Evolutionary conservation across 2,888 invertebrate genomes (phyloP).

Genomic region (Plagiodera versicolora): DNA sequence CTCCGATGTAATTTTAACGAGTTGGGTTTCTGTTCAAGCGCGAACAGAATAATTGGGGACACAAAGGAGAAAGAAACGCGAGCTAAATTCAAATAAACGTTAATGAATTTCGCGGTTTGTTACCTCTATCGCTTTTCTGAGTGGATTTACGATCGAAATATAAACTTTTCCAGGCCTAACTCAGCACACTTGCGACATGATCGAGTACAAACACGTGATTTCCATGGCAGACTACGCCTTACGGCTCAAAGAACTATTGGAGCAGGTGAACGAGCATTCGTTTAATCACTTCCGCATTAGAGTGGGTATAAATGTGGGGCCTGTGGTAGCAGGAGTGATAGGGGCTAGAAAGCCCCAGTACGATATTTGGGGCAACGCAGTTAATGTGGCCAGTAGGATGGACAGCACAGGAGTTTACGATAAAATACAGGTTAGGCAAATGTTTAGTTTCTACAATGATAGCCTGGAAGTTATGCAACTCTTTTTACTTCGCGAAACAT

Average conservation of each 20-base stretch:
- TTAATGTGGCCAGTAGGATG: constrained; percentile 94
- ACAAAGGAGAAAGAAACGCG: neutral
- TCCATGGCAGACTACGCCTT: constrained; percentile 93
- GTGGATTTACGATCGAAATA: neutral
- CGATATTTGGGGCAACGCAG: constrained; percentile 95
- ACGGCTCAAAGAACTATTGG: constrained; percentile 80
- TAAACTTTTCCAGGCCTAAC: constrained; percentile 75
- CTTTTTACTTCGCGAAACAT: no score
- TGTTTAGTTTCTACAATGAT: neutral
- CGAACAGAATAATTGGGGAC: neutral
- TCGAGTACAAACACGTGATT: constrained; percentile 78
- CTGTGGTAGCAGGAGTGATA: constrained; percentile 94
- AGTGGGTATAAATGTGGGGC: constrained; percentile 94
- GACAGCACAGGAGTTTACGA: constrained; percentile 89
- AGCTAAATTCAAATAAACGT: neutral
- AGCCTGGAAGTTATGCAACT: no score
- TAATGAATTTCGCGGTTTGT: neutral
- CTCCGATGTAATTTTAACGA: neutral
- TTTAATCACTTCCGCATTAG: constrained; percentile 93
- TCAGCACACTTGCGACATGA: constrained; percentile 75
- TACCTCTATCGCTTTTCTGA: neutral
- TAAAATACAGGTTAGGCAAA: constrained; percentile 73
- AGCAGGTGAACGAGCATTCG: constrained; percentile 91
- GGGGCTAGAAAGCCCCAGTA: constrained; percentile 93
- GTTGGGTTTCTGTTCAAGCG: neutral